Evolutionary conservation across 2,888 invertebrate genomes (phyloP).

Genomic region (Ferdinandea cuprea): DNA sequence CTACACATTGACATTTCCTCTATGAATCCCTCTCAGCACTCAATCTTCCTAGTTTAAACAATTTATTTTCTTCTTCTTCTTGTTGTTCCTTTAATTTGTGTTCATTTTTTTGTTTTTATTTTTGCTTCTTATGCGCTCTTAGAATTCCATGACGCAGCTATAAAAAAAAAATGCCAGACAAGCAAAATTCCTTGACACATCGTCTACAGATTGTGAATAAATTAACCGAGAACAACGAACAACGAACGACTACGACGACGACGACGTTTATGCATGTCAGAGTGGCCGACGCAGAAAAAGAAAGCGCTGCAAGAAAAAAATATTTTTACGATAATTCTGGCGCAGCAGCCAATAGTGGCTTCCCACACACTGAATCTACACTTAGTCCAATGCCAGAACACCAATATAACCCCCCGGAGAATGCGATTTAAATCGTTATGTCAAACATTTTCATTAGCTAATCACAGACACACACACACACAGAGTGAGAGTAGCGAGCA

Average conservation of each 20-base stretch:
- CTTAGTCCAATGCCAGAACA: not conserved
- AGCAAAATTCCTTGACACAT: slow-evolving; percentile 62
- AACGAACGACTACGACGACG: slow-evolving; percentile 19
- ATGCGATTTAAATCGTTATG: slow-evolving; percentile 58
- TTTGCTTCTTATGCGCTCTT: slow-evolving; percentile 4
- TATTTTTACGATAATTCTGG: not conserved
- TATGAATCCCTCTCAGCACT: too few species aligned
- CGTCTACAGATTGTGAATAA: slow-evolving; percentile 59
- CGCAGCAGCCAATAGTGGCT: not conserved
- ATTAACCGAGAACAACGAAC: slow-evolving; percentile 51
- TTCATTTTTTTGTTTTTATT: not conserved
- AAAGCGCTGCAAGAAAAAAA: not conserved
- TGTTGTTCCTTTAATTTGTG: slow-evolving; percentile 6
- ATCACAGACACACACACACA: slow-evolving; percentile 49
- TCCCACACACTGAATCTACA: not conserved
- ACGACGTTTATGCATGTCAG: slow-evolving; percentile 26
- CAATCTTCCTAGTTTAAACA: too few species aligned
- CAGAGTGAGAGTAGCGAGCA: slow-evolving; percentile 52
- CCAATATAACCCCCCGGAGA: slow-evolving; percentile 27
- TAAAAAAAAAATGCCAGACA: slow-evolving; percentile 47
- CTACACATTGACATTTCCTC: too few species aligned
- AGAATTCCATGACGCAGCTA: slow-evolving; percentile 42
- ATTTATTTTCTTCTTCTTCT: too few species aligned
- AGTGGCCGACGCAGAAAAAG: slow-evolving; percentile 25
- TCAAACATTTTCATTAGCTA: slow-evolving; percentile 73